These are phyloP conservation scores for Palythoa grandis DNA, from an alignment of 92 coral and sea anemone species.

Conservation along the genomic window DNA sequence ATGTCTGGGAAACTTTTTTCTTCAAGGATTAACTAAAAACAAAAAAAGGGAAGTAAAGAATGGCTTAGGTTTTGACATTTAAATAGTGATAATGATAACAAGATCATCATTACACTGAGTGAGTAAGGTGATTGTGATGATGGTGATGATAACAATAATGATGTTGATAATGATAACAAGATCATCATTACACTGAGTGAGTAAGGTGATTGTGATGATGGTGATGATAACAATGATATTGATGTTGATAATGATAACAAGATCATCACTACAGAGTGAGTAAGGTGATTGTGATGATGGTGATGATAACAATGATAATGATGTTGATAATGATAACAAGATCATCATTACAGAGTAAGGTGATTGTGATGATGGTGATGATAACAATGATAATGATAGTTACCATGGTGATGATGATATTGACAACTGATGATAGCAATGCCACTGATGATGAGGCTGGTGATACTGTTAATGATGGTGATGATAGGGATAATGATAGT, in stretches of 20 bases:
- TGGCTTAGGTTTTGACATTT: too few species aligned
- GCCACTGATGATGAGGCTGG: neutral
- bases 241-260: too few species aligned
- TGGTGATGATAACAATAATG: neutral
- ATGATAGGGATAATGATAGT: neutral
- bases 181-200: neutral
- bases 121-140: neutral
- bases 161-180: too few species aligned
- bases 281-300: neutral
- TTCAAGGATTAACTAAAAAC: constrained; percentile 78
- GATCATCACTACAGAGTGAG: neutral
- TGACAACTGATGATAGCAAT: neutral
- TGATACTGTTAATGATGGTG: neutral
- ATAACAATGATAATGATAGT: neutral
- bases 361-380: neutral
- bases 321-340: too few species aligned
- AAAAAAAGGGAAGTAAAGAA: too few species aligned
- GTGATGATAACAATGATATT: neutral
- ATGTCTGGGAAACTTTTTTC: constrained; percentile 72
- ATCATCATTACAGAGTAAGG: neutral
- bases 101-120: neutral
- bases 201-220: neutral
- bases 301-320: neutral
- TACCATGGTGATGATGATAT: neutral
- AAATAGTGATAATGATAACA: too few species aligned